Evolutionary conservation across 2,888 invertebrate species (phyloP).

Genomic region (Protodeltote pygarga): DNA sequence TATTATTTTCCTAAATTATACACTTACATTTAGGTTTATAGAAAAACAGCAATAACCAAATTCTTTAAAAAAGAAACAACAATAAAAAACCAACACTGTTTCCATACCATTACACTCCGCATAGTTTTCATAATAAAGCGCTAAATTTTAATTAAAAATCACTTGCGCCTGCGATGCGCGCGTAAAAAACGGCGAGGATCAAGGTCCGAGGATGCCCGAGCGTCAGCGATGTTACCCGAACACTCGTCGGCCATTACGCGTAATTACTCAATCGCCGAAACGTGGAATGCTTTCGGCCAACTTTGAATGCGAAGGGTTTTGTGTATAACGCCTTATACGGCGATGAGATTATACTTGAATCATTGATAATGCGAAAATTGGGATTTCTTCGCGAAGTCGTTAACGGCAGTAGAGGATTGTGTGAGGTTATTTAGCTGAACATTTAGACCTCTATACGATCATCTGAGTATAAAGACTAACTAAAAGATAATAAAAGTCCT

Average conservation of each 20-base stretch:
- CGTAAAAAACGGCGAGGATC: conserved; percentile 64
- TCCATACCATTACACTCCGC: conserved; percentile 46
- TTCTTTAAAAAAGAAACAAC: conserved; percentile 1
- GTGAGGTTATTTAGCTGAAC: conserved; percentile 33
- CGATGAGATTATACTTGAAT: conserved; percentile 49
- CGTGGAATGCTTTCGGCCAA: conserved; percentile 59
- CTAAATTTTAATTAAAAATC: conserved; percentile 82
- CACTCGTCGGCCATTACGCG: conserved; percentile 58
- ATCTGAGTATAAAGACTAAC: conserved; percentile 27
- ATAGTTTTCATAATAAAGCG: conserved; percentile 80
- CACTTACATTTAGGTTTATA: no score
- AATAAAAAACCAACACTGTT: conserved; percentile 14
- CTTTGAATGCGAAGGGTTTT: conserved; percentile 49
- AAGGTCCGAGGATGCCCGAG: conserved; percentile 66
- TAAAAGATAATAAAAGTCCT: conserved; percentile 5
- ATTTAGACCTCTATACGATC: conserved; percentile 28
- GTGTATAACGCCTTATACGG: conserved; percentile 50
- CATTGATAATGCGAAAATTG: conserved; percentile 53
- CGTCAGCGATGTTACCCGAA: conserved; percentile 62
- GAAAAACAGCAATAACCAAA: conserved; percentile 9
- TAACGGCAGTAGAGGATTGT: conserved; percentile 25
- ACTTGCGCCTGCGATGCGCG: conserved; percentile 55
- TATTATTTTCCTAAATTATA: no score
- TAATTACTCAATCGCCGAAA: conserved; percentile 77
- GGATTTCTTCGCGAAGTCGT: conserved; percentile 39